Conservation (phyloP, 2,113 vertebrate genomes). For the Fregata magnificens region DNA sequence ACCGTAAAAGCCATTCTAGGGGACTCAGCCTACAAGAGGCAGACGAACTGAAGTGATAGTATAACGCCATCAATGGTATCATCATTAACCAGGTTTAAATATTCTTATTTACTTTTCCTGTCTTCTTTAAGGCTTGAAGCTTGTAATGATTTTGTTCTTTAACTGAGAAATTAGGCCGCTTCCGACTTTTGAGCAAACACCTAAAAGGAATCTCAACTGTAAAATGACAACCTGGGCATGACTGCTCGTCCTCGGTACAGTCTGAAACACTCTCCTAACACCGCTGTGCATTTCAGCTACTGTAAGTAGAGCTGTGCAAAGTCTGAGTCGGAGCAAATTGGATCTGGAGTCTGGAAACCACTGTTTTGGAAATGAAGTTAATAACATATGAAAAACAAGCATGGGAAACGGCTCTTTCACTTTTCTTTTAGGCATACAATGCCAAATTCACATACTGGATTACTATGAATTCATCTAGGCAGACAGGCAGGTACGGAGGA, state of each 20-base stretch:
- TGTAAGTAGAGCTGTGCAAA: rapidly evolving
- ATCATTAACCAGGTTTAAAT: neutral
- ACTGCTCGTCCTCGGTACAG: neutral
- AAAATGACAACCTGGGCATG: rapidly evolving
- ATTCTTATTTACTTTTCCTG: neutral
- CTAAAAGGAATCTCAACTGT: neutral
- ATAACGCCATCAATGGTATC: neutral
- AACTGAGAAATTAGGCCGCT: neutral
- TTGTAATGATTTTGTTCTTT: neutral
- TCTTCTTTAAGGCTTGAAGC: neutral
- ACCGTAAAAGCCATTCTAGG: neutral
- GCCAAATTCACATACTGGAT: neutral
- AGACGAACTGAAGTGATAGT: rapidly evolving
- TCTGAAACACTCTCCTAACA: neutral
- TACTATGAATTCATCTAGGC: neutral
- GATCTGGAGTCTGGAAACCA: neutral
- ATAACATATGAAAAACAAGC: neutral
- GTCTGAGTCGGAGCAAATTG: neutral
- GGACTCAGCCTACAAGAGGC: neutral
- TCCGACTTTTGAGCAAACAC: neutral
- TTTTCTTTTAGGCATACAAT: neutral
- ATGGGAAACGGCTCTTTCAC: rapidly evolving
- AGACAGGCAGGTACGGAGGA: neutral
- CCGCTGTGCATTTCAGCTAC: rapidly evolving
- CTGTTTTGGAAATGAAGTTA: neutral